Base-by-base conservation (phyloP, 2,797 vertebrate genomes). In the Nannoperca obscura region DNA sequence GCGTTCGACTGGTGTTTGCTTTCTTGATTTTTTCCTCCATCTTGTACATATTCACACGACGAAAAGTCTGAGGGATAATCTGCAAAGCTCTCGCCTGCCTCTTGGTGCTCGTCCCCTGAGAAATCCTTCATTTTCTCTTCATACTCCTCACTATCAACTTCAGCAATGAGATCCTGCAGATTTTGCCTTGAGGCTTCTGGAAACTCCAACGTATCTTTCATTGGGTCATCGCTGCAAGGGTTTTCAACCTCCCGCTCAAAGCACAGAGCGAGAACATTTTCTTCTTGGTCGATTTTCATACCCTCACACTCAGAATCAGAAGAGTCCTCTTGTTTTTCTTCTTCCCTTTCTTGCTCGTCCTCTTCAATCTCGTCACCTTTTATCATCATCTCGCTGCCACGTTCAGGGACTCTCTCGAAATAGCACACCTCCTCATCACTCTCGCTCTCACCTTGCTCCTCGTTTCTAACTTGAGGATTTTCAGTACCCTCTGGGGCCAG, bases 31-130 rank as follows among this genome's bases (percentile, higher is more conserved):
- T 44, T 68, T 22, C 64, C 69, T 69, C 62, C 52, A 11, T 76
- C 70, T 15, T 85, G 88, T 34, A 80, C 64, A 27, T 88, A 91
- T 80, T 94, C 94, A 83, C 88, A 90, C 5, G 93, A 89, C 13
- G 92, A 94, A 64, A 93, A 88, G 83, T 95, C 95, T 13, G 91
- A 95, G 5, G 94, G 93, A 66, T 94, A 95, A 59, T 95, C 95
- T 76, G 95, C 94, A 78, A 94, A 90, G 38, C 91, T 91, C 89
- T 95, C 95, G 32, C 94, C 93, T 3, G 91, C 92, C 38, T 92
- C 91, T 60, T 95, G 92, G 76, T 93, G 92, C 69, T 96, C 94
- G 15, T 94, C 93, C 52, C 92, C 95, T 5, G 91, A 94, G 85
- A 96, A 96, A 62, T 94, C 91, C 60, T 91, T 90, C 1, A 94